Evolutionary conservation across 2,888 invertebrate genomes (phyloP), one percentile per base, ranked within the genome.

Genomic region (Philonicus albiceps): DNA sequence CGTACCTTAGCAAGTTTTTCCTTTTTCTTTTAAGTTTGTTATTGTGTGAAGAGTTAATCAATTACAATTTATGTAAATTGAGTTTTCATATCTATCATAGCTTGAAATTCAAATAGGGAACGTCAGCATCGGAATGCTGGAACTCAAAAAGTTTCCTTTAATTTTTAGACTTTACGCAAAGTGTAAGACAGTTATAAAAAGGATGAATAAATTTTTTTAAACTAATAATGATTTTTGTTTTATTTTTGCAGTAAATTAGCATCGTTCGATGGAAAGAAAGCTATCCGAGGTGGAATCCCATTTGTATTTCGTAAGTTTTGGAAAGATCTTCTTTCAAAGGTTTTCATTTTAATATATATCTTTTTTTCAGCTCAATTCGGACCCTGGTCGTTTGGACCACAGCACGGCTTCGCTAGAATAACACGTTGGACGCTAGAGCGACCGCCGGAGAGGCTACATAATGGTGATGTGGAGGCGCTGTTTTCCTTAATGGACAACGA

Each of bases 221-320:
- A 13, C 40, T 40, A 43, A 43, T 7, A 43, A 16, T n/a, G n/a
- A n/a, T 13, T 3, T 64, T 27, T 7, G 1, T 11, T 64, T 27
- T 1, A 40, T 64, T 2, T 11, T 94, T 95, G 87, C 94, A 98
- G 97, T 93, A 98, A 98, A 93, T 96, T 98, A 93, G 97, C 98
- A 85, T 96, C 98, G 86, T 98, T 98, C 93, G 98, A 98, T 93
- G 98, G 98, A 89, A 98, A 98, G 93, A 96, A 98, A 92, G 96
- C 98, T 88, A 98, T 98, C 92, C 94, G 98, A 91, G 98, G 98
- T 90, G 98, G 98, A 90, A 98, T 98, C 92, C 98, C 98, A 88
- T 96, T 98, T 93, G 97, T 98, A 89, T 98, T 98, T 93, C 98
- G 98, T 98, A 95, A 97, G 98, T 96, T 78, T 55, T 55, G 37